These are phyloP conservation scores for Macropodus opercularis DNA, from an alignment of 2,797 vertebrate genomes.

Conservation along the genomic window DNA sequence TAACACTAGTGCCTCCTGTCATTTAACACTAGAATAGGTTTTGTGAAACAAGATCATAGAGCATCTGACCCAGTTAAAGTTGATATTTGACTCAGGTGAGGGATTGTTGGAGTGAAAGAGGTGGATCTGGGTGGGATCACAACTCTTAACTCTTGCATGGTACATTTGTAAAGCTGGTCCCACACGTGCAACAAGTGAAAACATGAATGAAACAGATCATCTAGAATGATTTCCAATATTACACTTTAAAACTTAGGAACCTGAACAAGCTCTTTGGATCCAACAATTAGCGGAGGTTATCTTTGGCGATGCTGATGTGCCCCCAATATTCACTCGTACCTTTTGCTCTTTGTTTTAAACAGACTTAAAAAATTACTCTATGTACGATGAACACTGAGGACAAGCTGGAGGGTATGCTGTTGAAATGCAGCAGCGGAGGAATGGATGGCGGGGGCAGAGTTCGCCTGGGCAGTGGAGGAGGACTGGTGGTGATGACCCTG, in stretches of 20 bases:
- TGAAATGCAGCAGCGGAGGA: constrained; percentile 93
- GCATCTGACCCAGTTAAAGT: constrained; percentile 39
- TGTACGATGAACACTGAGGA: constrained; percentile 97
- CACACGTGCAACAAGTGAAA: not conserved
- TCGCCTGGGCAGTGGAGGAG: constrained; percentile 68
- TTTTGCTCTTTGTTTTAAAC: constrained; percentile 5
- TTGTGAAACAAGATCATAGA: constrained; percentile 16
- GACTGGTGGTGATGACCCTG: constrained; percentile 88
- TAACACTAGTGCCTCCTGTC: not conserved
- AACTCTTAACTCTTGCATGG: not conserved
- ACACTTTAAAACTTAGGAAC: no score
- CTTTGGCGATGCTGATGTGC: no score
- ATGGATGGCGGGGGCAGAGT: constrained; percentile 74
- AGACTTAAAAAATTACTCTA: constrained; percentile 60
- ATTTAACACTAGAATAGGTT: not conserved
- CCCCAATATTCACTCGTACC: no score
- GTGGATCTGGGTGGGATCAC: not conserved
- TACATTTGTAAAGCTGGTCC: not conserved
- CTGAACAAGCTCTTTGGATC: not conserved
- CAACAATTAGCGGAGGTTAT: not conserved
- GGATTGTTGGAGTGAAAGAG: not conserved
- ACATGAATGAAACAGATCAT: not conserved
- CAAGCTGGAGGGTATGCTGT: constrained; percentile 96
- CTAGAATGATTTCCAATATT: no score
- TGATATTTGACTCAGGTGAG: constrained; percentile 10